Conservation (phyloP, 2,113 vertebrate species). For the Hypanus sabinus region DNA sequence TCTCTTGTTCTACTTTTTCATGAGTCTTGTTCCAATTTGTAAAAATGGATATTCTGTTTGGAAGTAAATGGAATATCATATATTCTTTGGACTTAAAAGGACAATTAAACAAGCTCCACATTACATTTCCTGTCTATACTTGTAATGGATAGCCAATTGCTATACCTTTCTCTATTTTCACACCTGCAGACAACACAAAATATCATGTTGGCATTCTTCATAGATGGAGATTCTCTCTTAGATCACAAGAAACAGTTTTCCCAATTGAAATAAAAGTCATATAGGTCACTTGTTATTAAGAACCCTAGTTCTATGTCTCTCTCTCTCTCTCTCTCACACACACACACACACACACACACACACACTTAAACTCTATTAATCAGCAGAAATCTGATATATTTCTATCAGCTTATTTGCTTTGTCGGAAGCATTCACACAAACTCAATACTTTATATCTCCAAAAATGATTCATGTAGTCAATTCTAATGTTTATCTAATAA, state of each 20-base stretch:
- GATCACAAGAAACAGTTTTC: background rate
- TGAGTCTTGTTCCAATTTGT: background rate
- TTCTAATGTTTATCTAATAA: background rate
- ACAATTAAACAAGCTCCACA: background rate
- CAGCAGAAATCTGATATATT: background rate
- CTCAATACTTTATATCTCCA: background rate
- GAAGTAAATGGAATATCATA: background rate
- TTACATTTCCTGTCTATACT: background rate
- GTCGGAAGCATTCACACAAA: background rate
- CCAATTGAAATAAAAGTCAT: background rate
- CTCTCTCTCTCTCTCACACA: background rate
- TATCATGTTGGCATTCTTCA: background rate
- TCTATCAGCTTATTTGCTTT: background rate
- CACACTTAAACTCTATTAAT: background rate
- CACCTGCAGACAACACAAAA: background rate
- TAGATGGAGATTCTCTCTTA: background rate
- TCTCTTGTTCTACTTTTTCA: background rate
- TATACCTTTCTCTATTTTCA: background rate
- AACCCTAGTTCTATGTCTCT: background rate
- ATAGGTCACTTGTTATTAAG: background rate
- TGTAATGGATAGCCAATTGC: background rate
- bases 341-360: too few species aligned
- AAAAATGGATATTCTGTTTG: too few species aligned
- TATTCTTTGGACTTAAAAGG: background rate
- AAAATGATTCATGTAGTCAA: background rate